Percentiles rank a stretch among this genome's conserved stretches.
phyloP scores from a whole-genome alignment of 2,888 invertebrate genomes.

The Agrochola circellaris region DNA sequence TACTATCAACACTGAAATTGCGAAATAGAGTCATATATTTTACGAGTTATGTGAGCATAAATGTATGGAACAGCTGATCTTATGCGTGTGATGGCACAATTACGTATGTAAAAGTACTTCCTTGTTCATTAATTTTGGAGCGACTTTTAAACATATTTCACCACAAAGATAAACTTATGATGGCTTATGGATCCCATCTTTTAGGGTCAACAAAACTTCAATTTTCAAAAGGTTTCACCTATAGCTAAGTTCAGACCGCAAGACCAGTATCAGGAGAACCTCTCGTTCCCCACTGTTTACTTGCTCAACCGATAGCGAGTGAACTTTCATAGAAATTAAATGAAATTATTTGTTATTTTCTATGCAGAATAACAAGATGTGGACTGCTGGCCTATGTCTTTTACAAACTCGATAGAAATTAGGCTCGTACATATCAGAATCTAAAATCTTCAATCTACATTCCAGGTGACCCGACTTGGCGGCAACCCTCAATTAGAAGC shows the following conservation, averaged over 20 bases:
- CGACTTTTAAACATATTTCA: not conserved
- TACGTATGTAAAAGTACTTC: not conserved
- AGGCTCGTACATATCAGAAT: no score
- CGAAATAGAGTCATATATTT: no score
- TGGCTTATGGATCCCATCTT: not conserved
- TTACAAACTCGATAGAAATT: not conserved
- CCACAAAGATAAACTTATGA: not conserved
- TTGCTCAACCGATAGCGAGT: not conserved
- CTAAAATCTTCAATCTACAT: no score
- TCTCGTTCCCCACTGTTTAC: not conserved
- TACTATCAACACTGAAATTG: no score
- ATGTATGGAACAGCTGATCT: no score
- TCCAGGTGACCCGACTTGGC: conserved; percentile 92
- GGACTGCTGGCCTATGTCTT: not conserved
- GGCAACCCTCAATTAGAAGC: conserved; percentile 95
- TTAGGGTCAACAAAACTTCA: not conserved
- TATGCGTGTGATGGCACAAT: no score
- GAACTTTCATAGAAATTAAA: not conserved
- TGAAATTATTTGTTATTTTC: no score
- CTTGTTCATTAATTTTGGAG: not conserved
- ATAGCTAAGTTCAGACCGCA: no score
- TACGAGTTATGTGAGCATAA: no score
- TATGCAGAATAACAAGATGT: not conserved
- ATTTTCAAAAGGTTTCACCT: not conserved
- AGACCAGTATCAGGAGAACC: not conserved